Evolutionary conservation across 2,888 invertebrate species (phyloP), one percentile per base, ranked within the genome.

Genomic region (Apotomis capreana): DNA sequence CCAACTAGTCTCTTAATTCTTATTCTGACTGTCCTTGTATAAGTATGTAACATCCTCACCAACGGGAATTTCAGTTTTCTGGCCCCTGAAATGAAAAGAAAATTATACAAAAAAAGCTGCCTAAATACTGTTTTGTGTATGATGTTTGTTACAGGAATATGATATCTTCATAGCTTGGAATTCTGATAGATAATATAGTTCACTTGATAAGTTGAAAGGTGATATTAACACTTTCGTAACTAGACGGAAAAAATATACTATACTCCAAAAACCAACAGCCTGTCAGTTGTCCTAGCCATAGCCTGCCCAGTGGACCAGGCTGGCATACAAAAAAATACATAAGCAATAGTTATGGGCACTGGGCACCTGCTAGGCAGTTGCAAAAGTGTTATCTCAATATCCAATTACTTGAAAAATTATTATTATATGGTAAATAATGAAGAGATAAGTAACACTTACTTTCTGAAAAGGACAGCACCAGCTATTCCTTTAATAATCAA

Each of bases 1-100:
- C 2, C 9, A 10, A 37, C 13, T 5, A 36, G 26, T 55, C 10
- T 13, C 9, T 9, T 54, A 52, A 5, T 44, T 57, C 26, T 46
- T 26, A n/a, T 65, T 63, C 37, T 64, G 40, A 52, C 37, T 5
- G 91, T 80, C 69, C 37, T 40, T 65, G 69, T 63, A 73, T 49
- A 95, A 89, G 83, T 94, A 95, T 78, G 95, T 95, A 59, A 96
- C 83, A 89, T 96, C 95, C 13, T 94, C 85, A 57, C 94, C 94
- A 57, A 94, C 89, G 61, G 91, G 84, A 82, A 91, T 92, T 81
- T 95, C 95, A 73, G 84, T 81, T 70, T 95, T 93, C 74, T 90
- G 84, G 62, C 88, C 88, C 74, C 96, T 96, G 84, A 78, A 94
- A 94, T 69, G 76, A 77, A 75, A 74, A 65, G 71, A 74, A 70